Evolutionary conservation across 2,113 vertebrate species (phyloP).

Genomic region (Neodontobutis hainanensis): DNA sequence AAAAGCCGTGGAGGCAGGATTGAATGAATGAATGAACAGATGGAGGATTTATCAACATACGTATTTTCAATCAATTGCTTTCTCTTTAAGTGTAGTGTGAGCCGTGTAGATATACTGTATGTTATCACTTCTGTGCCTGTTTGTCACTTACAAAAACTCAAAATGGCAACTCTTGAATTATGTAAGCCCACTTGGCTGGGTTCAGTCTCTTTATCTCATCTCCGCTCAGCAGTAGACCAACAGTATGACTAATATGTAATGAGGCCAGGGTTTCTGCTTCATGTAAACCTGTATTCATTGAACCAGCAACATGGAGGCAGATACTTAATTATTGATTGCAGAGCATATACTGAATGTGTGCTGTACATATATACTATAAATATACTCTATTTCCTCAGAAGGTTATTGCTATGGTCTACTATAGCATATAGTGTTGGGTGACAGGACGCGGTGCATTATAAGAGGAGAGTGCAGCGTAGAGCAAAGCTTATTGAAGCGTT

Average conservation of each 20-base stretch:
- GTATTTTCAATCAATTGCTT: neutral
- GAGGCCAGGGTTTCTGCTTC: slow-evolving; percentile 43
- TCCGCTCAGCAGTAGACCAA: neutral
- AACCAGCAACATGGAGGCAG: slow-evolving; percentile 31
- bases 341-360: slow-evolving; percentile 9
- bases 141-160: neutral
- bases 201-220: neutral
- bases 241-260: slow-evolving; percentile 17
- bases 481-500: slow-evolving; percentile 51
- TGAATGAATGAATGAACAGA: too few relatives aligned
- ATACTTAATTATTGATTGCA: slow-evolving; percentile 49
- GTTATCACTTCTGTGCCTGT: too few relatives aligned
- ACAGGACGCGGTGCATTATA: slow-evolving; percentile 23
- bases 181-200: neutral
- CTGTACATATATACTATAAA: neutral
- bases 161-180: neutral
- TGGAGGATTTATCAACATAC: too few relatives aligned
- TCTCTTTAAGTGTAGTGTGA: neutral
- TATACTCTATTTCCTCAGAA: slow-evolving; percentile 49
- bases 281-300: slow-evolving; percentile 37
- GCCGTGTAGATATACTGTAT: too few relatives aligned
- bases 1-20: too few relatives aligned
- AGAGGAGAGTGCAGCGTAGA: slow-evolving; percentile 45
- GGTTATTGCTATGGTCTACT: neutral
- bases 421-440: slow-evolving; percentile 8